Percentiles rank a stretch among this genome's conserved stretches.
Conservation (phyloP, 2,888 invertebrate genomes). For the Dromius quadrimaculatus region DNA sequence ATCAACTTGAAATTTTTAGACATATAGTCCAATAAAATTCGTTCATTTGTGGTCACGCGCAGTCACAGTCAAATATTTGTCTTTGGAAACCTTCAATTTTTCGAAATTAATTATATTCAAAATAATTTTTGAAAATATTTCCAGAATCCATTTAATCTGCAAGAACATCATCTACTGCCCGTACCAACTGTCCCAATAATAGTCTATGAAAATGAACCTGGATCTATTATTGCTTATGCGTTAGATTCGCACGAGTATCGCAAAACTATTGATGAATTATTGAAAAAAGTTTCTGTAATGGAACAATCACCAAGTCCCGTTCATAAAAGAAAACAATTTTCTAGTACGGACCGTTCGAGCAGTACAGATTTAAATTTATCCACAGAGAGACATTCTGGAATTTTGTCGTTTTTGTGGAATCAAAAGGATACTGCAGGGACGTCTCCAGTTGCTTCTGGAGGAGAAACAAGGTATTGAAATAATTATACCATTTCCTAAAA, state of each 20-base stretch:
- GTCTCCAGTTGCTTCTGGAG: slow-evolving; percentile 34
- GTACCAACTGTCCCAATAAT: slow-evolving; percentile 72
- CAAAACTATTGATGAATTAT: slow-evolving; percentile 69
- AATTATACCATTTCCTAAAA: slow-evolving; percentile 20
- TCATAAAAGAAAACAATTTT: slow-evolving; percentile 66
- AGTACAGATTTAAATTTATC: slow-evolving; percentile 55
- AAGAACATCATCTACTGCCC: slow-evolving; percentile 80
- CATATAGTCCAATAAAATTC: too few relatives aligned
- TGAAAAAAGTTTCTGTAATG: slow-evolving; percentile 55
- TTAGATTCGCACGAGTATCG: slow-evolving; percentile 81
- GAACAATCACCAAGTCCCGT: slow-evolving; percentile 68
- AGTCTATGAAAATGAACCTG: slow-evolving; percentile 84
- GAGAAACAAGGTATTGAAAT: slow-evolving; percentile 36
- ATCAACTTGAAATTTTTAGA: too few relatives aligned
- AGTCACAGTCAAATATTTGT: too few relatives aligned
- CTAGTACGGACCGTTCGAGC: slow-evolving; percentile 64
- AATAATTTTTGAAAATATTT: slow-evolving; percentile 58
- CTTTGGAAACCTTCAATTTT: too few relatives aligned
- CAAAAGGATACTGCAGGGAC: slow-evolving; percentile 58
- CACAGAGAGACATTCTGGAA: slow-evolving; percentile 61
- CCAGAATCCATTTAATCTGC: slow-evolving; percentile 72
- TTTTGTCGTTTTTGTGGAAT: slow-evolving; percentile 64
- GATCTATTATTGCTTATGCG: slow-evolving; percentile 88
- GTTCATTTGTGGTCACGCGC: too few relatives aligned
- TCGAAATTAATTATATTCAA: too few relatives aligned